These are phyloP conservation scores for Telenomus remus DNA, from an alignment of 1,140 invertebrate genomes.

Conservation along the genomic window DNA sequence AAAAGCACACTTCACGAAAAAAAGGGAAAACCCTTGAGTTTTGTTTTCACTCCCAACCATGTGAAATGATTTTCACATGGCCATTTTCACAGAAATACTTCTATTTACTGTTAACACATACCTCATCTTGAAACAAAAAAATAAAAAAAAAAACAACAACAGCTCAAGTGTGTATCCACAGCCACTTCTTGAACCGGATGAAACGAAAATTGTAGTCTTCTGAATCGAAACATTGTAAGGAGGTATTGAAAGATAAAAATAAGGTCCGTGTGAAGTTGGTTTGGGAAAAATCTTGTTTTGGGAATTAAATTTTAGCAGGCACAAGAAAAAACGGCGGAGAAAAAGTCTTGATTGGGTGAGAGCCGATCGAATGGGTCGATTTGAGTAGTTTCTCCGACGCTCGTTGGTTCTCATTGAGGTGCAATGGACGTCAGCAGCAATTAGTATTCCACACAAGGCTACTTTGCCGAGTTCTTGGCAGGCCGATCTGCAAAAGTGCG, in stretches of 20 bases:
- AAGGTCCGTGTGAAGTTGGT: background rate
- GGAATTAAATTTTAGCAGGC: slow-evolving; percentile 2
- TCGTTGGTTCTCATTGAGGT: slow-evolving; percentile 35
- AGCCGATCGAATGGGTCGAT: slow-evolving; percentile 13
- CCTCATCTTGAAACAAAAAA: background rate
- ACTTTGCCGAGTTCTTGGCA: slow-evolving; percentile 36
- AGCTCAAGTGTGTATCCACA: background rate
- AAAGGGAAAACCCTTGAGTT: slow-evolving; percentile 15
- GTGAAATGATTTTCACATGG: slow-evolving; percentile 10
- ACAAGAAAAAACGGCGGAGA: background rate
- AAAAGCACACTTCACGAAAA: slow-evolving; percentile 26
- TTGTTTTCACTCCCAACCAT: slow-evolving; percentile 23
- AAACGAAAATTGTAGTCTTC: too few relatives aligned
- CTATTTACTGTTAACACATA: slow-evolving; percentile 8
- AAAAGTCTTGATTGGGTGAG: slow-evolving; percentile 16
- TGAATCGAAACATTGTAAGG: too few relatives aligned
- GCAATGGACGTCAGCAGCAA: slow-evolving; percentile 45
- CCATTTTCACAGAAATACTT: slow-evolving; percentile 13
- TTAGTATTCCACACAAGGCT: slow-evolving; percentile 56
- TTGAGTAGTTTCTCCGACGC: slow-evolving; percentile 7
- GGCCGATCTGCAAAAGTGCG: slow-evolving; percentile 17
- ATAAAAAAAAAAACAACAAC: background rate
- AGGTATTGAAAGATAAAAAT: too few relatives aligned
- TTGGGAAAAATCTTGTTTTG: background rate
- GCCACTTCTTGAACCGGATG: too few relatives aligned